phyloP scores from a whole-genome alignment of 2,797 vertebrate species.

The Leptatherina wallacei region DNA sequence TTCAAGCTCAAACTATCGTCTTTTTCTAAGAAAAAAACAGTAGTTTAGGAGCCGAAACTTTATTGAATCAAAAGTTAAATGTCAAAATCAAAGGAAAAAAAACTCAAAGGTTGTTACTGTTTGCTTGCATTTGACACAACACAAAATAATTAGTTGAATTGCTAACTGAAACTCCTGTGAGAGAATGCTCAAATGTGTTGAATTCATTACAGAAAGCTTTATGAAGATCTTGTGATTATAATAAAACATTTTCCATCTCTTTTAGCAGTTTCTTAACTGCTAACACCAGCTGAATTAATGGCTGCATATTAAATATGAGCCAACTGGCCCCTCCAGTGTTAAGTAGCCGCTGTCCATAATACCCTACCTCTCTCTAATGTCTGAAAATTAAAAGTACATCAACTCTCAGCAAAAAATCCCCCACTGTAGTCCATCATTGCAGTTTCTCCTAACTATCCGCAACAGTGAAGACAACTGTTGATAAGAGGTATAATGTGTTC shows the following conservation, averaged over 20 bases:
- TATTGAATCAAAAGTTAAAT: too few species aligned
- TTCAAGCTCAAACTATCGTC: too few species aligned
- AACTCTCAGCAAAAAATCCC: background rate
- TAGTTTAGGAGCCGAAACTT: too few species aligned
- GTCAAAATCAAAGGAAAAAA: too few species aligned
- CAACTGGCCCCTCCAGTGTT: constrained; percentile 6
- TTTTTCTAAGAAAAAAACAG: too few species aligned
- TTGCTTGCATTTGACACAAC: too few species aligned
- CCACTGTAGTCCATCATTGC: constrained; percentile 13
- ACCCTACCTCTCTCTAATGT: background rate
- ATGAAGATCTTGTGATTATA: background rate
- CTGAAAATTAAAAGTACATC: constrained; percentile 12
- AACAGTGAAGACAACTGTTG: constrained; percentile 27
- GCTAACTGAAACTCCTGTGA: background rate
- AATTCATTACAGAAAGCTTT: background rate
- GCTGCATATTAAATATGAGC: background rate
- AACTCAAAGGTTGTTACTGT: too few species aligned
- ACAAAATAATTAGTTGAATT: background rate
- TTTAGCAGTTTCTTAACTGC: background rate
- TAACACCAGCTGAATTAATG: constrained; percentile 37
- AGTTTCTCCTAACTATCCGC: constrained; percentile 26
- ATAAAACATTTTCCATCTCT: background rate
- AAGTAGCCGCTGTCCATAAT: background rate
- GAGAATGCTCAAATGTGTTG: background rate
- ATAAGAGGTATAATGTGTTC: constrained; percentile 46